phyloP scores from a whole-genome alignment of 2,797 vertebrate genomes.

The Calcarius lapponicus region DNA sequence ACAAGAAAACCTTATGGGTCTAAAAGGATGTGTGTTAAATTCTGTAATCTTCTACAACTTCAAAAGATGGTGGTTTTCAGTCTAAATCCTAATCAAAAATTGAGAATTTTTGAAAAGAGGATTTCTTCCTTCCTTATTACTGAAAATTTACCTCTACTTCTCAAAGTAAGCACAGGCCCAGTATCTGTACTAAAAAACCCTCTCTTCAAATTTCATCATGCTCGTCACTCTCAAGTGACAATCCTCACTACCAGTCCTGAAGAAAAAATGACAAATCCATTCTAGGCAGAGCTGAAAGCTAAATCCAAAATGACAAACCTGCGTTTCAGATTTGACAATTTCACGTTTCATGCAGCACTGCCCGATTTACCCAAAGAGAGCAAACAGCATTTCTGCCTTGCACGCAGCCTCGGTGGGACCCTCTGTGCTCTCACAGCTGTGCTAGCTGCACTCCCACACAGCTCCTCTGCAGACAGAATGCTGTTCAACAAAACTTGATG shows the following conservation, averaged over 20 bases:
- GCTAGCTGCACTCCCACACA: background rate
- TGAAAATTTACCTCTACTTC: background rate
- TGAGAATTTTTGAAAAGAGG: background rate
- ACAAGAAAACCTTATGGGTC: background rate
- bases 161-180: background rate
- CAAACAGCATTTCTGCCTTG: background rate
- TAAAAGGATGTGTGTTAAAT: background rate
- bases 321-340: background rate
- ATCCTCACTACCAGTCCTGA: background rate
- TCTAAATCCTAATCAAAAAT: background rate
- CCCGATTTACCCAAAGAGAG: background rate
- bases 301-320: background rate
- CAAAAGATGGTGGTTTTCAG: background rate
- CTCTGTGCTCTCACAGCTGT: background rate
- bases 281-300: background rate
- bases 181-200: background rate
- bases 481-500: background rate
- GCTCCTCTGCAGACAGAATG: background rate
- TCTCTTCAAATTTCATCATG: background rate
- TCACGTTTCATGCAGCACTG: background rate
- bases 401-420: background rate
- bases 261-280: background rate
- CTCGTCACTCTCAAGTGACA: background rate
- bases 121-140: background rate
- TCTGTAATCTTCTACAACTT: background rate